Evolutionary conservation across 2,888 invertebrate genomes (phyloP).

Genomic region (Buathra laborator): DNA sequence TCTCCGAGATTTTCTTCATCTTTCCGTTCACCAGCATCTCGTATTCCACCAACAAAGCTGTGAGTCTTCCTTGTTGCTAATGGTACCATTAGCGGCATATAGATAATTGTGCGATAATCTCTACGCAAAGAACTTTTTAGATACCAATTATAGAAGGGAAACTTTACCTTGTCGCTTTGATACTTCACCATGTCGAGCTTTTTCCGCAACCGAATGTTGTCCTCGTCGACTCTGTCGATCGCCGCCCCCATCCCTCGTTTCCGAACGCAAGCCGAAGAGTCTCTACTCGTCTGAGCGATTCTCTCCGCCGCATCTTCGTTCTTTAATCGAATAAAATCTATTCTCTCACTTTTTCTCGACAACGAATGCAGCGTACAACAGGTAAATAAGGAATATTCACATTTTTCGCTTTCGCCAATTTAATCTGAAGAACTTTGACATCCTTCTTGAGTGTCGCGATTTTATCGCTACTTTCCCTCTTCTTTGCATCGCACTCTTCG

Average conservation of each 20-base stretch:
- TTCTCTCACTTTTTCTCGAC: conserved; percentile 69
- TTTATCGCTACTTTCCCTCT: conserved; percentile 90
- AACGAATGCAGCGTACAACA: neutral
- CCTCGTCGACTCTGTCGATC: conserved; percentile 77
- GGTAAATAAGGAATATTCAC: conserved; percentile 74
- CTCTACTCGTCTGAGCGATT: conserved; percentile 73
- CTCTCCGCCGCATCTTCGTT: conserved; percentile 80
- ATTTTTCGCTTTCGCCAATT: conserved; percentile 87
- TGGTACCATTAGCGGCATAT: neutral
- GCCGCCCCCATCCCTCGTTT: conserved; percentile 79
- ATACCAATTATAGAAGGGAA: neutral
- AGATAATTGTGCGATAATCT: neutral
- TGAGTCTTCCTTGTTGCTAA: conserved; percentile 80
- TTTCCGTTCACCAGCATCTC: conserved; percentile 80
- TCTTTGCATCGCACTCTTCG: conserved; percentile 92
- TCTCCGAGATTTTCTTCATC: conserved; percentile 78
- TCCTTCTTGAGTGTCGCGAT: conserved; percentile 91
- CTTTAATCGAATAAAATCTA: conserved; percentile 70
- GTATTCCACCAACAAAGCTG: conserved; percentile 79
- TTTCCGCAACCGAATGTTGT: conserved; percentile 86
- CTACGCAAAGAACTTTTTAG: neutral
- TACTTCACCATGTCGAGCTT: conserved; percentile 91
- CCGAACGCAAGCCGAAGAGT: conserved; percentile 76
- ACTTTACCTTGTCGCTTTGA: conserved; percentile 87
- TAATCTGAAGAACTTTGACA: conserved; percentile 88